Base-by-base conservation (phyloP, 2,888 invertebrate genomes). In the Mythimna loreyi region DNA sequence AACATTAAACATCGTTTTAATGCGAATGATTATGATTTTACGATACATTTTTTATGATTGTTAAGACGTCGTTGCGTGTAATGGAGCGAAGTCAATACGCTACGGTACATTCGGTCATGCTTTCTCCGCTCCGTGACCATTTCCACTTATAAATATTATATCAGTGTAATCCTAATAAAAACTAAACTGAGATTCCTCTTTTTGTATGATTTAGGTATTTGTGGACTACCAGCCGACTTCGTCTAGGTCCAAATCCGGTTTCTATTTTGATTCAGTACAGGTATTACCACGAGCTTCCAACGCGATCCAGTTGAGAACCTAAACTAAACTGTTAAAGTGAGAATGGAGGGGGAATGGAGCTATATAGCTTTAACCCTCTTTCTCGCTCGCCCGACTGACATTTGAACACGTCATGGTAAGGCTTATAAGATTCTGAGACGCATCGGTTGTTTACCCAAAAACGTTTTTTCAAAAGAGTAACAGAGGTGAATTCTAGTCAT, bases 21-120 rank as follows among this genome's bases (percentile, higher is more conserved):
- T 30, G 58, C 11, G 8, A 49, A 19, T 49, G 11, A 64, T n/a
- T 50, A 56, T 52, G 25, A 50, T n/a, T 76, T 47, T 70, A 72
- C 28, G 71, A 77, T 30, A 55, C 19, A 53, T 58, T 74, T 80
- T 76, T 76, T 63, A 65, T 30, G 47, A 63, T 25, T 55, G 43
- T 61, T 55, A 78, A 75, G 79, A 69, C 80, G 72, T 75, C 55
- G 70, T 76, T 76, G 80, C 78, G 77, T 85, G 72, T 90, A 91
- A 91, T 93, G 89, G 89, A 90, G 87, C 92, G 88, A 72, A 78
- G 77, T 81, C 84, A 91, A 88, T 86, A 86, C 83, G 85, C 83
- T 85, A 83, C 84, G 72, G 78, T 84, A 85, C 81, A 84, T 81
- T 90, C 82, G 81, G 91, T 90, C 90, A 92, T 92, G 92, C 93